A percentile compares a stretch with the other conserved stretches of the same genome.
phyloP scores from a whole-genome alignment of 1,140 invertebrate species.

The Dreissena rostriformis region DNA sequence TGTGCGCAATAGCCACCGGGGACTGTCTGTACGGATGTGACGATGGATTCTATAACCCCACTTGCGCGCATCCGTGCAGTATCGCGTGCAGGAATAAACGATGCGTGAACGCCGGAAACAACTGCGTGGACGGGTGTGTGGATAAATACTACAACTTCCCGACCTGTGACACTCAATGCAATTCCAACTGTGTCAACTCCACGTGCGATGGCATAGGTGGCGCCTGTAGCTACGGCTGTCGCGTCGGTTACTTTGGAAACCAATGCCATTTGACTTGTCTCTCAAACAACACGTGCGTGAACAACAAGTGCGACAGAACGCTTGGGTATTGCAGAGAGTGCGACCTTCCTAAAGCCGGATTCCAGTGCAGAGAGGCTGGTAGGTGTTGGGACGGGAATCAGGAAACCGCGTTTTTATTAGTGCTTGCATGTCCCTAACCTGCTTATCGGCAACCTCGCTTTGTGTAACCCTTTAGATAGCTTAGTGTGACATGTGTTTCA shows the following conservation, averaged over 20 bases:
- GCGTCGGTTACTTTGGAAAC: conserved; percentile 8
- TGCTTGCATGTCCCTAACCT: too few species aligned
- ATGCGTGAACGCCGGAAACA: conserved; percentile 23
- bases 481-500: too few species aligned
- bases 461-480: too few species aligned
- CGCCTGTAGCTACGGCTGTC: conserved; percentile 20
- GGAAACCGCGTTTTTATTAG: too few species aligned
- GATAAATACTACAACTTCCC: conserved; percentile 18
- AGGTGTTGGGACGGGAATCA: neutral
- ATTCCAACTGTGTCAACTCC: neutral
- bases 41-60: conserved; percentile 20
- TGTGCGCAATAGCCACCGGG: conserved; percentile 9
- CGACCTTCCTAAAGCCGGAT: neutral
- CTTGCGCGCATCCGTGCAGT: conserved; percentile 10
- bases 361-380: conserved; percentile 31
- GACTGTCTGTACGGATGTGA: conserved; percentile 13
- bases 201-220: conserved; percentile 21
- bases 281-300: conserved; percentile 16
- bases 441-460: too few species aligned
- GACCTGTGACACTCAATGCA: conserved; percentile 20
- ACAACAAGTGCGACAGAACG: conserved; percentile 26
- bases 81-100: conserved; percentile 6
- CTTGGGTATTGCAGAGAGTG: conserved; percentile 25
- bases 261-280: conserved; percentile 17
- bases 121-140: conserved; percentile 44